Conservation (phyloP, 2,113 vertebrate species). For the Alethe castanea region DNA sequence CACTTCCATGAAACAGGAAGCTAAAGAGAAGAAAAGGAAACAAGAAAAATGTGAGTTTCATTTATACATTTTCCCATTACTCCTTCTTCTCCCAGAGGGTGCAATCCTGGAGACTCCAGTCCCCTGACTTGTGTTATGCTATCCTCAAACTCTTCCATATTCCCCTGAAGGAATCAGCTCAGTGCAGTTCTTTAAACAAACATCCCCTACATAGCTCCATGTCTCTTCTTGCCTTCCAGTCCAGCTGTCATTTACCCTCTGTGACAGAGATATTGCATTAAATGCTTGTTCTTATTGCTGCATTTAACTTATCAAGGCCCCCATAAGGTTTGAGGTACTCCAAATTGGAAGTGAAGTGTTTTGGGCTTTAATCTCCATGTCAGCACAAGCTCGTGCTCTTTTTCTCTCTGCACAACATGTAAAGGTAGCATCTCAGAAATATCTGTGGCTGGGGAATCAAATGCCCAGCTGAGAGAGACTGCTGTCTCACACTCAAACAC, state of each 20-base stretch:
- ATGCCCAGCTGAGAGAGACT: background rate
- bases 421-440: background rate
- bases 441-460: background rate
- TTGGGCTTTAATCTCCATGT: background rate
- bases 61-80: background rate
- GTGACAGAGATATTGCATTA: background rate
- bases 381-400: fast-evolving
- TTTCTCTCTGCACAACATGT: fast-evolving
- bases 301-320: background rate
- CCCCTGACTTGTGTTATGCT: background rate
- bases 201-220: background rate
- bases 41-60: background rate
- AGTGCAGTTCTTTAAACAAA: background rate
- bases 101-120: background rate
- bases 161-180: background rate
- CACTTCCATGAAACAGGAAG: background rate
- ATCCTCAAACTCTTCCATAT: fast-evolving
- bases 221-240: background rate
- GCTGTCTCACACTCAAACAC: background rate
- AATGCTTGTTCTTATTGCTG: background rate
- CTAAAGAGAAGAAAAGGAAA: background rate
- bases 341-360: background rate
- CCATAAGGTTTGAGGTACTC: background rate
- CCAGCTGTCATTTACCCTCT: background rate
- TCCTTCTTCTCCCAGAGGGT: background rate